phyloP scores from a whole-genome alignment of 2,113 vertebrate species.

The Jacana jacana region DNA sequence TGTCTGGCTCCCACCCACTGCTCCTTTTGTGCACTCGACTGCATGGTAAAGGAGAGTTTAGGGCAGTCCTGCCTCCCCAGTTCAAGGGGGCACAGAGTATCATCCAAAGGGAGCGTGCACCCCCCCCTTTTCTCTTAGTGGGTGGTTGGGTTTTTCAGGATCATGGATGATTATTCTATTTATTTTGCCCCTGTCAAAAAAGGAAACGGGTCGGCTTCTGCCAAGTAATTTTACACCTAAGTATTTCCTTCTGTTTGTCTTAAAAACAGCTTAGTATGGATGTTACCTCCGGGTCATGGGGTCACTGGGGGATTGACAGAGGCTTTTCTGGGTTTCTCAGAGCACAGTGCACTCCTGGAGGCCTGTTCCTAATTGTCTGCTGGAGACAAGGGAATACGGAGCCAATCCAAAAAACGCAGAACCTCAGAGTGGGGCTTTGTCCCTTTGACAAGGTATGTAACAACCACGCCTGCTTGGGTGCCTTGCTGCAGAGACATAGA shows the following conservation, averaged over 20 bases:
- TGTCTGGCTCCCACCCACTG: neutral
- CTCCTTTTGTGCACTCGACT: neutral
- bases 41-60: neutral
- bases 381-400: neutral
- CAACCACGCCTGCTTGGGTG: neutral
- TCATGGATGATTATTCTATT: conserved; percentile 4
- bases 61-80: neutral
- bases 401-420: neutral
- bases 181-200: conserved; percentile 48
- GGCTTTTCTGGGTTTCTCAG: conserved; percentile 17
- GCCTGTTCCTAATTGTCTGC: conserved; percentile 16
- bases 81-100: neutral
- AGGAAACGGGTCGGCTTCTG: conserved; percentile 1
- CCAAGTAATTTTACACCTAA: conserved; percentile 67
- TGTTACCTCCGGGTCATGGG: conserved; percentile 19
- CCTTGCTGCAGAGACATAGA: neutral
- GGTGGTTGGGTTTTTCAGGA: conserved; percentile 43
- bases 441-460: neutral
- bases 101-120: rapidly evolving
- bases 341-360: neutral
- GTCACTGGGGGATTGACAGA: conserved; percentile 38
- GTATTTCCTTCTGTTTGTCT: conserved; percentile 68
- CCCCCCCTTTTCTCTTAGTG: neutral
- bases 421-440: neutral
- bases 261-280: conserved; percentile 60